Evolutionary conservation across 1,140 invertebrate genomes (phyloP).

Genomic region (Littorina saxatilis): DNA sequence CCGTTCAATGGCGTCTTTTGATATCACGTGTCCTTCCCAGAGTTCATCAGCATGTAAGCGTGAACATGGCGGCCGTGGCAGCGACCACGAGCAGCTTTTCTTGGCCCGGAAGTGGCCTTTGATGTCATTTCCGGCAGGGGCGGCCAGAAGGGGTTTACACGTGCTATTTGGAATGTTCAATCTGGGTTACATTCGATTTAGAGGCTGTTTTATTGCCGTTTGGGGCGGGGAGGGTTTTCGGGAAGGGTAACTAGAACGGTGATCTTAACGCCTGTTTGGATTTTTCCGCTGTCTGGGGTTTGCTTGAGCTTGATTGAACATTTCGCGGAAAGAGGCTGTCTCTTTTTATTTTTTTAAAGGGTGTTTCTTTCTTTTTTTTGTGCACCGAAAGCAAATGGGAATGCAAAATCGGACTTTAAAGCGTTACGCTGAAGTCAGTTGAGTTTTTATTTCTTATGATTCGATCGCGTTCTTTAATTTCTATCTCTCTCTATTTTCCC

Average conservation of each 20-base stretch:
- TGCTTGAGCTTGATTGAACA: no score
- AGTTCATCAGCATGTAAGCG: constrained; percentile 28
- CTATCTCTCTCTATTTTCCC: no score
- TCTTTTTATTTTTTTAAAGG: background rate
- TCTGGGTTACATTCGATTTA: background rate
- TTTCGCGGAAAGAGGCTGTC: no score
- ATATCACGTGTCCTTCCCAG: constrained; percentile 28
- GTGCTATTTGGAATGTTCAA: constrained; percentile 27
- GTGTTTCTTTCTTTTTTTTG: background rate
- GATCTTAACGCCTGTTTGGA: no score
- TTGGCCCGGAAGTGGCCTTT: background rate
- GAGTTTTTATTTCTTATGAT: background rate
- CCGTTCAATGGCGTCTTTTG: constrained; percentile 11
- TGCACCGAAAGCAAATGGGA: no score
- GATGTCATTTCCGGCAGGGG: constrained; percentile 20
- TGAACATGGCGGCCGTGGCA: background rate
- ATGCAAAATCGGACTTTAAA: no score
- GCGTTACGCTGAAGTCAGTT: no score
- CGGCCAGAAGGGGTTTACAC: constrained; percentile 15
- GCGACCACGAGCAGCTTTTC: background rate
- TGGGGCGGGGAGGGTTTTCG: no score
- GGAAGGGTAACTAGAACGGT: no score
- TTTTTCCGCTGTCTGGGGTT: background rate
- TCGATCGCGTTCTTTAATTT: no score
- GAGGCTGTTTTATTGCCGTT: no score